Base-by-base conservation (phyloP, 2,797 vertebrate species). In the Argya squamiceps region DNA sequence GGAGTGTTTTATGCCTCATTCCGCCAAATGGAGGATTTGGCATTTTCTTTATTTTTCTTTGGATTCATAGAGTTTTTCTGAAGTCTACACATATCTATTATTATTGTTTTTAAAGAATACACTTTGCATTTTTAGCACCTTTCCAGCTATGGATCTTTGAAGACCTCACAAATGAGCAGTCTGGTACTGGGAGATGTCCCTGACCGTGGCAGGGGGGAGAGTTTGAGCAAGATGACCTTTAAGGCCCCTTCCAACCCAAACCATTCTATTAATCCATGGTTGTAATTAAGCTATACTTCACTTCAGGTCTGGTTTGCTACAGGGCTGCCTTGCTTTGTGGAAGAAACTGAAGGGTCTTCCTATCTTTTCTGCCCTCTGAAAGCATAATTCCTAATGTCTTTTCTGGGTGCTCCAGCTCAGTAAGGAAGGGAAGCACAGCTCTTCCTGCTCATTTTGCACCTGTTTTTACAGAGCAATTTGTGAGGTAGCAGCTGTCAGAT, bases 401-500 rank as follows among this genome's bases (percentile, higher is more conserved):
- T 73, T 47, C 62, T 50, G 36, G 10, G 34, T 43, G 34, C 62
- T 86, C 44, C 36, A 19, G 30, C 74, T 60, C 23, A 27, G 30
- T 13, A 34, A 75, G 37, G 50, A 88, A 55, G 53, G 55, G 69
- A 78, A 84, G 1, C 1, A 0, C 5, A 39, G 56, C 26, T 34
- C 60, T 83, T 43, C 49, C 56, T 92, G 53, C 41, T 93, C 30
- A 4, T 87, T 91, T 81, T 94, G 76, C 84, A 81, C 53, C 91
- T 90, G 58, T 77, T 92, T 89, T 77, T 80, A 12, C 58, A 62
- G 55, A 83, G 79, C 52, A 78, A 21, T 94, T 92, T 90, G 69
- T 0, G 11, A 95, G 59, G 79, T 92, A 94, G 77, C 91, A 95
- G 92, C 95, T 95, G 92, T 88, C 82, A 90, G 89, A 71, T 92